These are phyloP conservation scores for Lasioglossum figueresi DNA, from an alignment of 2,888 invertebrate genomes.

Conservation along the genomic window DNA sequence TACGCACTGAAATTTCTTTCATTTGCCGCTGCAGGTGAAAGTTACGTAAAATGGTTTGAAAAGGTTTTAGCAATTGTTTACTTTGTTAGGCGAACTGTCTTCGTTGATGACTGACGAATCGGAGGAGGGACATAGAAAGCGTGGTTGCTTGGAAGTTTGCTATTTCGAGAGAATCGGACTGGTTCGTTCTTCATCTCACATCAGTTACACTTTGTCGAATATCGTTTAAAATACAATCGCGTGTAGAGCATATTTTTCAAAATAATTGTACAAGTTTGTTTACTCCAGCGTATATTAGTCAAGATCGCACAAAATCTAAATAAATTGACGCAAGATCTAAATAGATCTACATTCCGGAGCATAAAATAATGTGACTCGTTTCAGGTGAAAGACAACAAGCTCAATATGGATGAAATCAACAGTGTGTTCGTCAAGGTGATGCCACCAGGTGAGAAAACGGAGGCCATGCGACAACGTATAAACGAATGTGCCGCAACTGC, in stretches of 20 bases:
- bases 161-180: conserved; percentile 7
- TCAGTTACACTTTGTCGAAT: neutral
- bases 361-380: neutral
- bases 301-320: too few species aligned
- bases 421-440: neutral
- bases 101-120: neutral
- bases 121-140: neutral
- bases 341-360: neutral
- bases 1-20: neutral
- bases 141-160: conserved; percentile 25
- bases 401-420: neutral
- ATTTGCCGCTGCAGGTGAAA: neutral
- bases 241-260: too few species aligned
- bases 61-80: neutral
- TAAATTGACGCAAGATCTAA: too few species aligned
- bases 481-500: neutral
- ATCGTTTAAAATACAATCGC: too few species aligned
- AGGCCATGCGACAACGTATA: neutral
- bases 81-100: conserved; percentile 8
- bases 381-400: conserved; percentile 17
- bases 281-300: too few species aligned
- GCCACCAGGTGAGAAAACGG: neutral
- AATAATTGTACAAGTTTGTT: too few species aligned
- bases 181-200: conserved; percentile 11
- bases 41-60: neutral